Evolutionary conservation across 2,888 invertebrate species (phyloP).

Genomic region (Orthosia cruda): DNA sequence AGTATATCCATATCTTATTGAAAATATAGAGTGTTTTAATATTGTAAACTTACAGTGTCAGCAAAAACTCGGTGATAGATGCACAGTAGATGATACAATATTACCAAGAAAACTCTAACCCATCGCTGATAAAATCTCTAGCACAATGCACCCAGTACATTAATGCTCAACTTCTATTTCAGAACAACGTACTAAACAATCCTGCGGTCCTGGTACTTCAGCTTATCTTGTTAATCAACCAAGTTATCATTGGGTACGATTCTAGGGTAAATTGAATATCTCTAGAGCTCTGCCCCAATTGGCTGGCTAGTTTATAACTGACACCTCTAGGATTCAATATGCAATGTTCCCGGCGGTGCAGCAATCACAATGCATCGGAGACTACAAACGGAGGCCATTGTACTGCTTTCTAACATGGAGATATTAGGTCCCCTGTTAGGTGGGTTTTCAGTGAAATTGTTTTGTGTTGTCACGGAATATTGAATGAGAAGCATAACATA

Average conservation of each 20-base stretch:
- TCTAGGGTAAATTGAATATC: constrained; percentile 50
- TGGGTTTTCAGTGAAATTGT: background rate
- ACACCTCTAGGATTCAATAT: constrained; percentile 11
- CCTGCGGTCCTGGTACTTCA: constrained; percentile 15
- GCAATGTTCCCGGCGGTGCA: constrained; percentile 25
- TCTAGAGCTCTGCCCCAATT: constrained; percentile 22
- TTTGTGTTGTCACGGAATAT: background rate
- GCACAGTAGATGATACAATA: background rate
- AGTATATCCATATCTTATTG: too few species aligned
- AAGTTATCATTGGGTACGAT: constrained; percentile 51
- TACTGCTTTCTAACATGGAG: background rate
- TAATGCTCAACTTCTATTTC: constrained; percentile 9
- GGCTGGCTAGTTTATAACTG: constrained; percentile 19
- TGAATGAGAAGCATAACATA: background rate
- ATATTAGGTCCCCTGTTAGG: constrained; percentile 5
- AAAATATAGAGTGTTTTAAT: too few species aligned
- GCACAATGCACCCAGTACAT: constrained; percentile 6
- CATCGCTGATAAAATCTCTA: background rate
- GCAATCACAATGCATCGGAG: constrained; percentile 32
- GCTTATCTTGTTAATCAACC: constrained; percentile 41
- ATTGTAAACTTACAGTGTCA: too few species aligned
- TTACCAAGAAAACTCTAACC: background rate
- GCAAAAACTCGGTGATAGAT: too few species aligned
- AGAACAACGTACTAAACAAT: constrained; percentile 8
- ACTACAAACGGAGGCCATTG: constrained; percentile 10